Base-by-base conservation (phyloP, 1,140 invertebrate species). In the Mycetomoellerius zeteki region DNA sequence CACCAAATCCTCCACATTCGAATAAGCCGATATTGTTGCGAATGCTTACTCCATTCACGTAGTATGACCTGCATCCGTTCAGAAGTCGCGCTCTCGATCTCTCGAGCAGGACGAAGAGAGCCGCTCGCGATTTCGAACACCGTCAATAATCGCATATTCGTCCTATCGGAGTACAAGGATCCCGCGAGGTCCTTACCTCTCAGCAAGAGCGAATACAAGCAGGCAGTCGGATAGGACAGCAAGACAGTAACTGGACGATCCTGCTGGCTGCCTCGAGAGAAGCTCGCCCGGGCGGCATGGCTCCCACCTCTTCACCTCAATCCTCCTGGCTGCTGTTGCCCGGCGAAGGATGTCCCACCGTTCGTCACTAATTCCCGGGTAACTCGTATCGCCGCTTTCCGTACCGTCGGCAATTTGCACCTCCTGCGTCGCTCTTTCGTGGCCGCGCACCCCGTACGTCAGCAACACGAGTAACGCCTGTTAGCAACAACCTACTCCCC, bases 231-330 rank as follows among this genome's bases (percentile, higher is more conserved):
- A 56, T 88, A 86, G 78, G 73, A 91, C 87, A 75, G 84, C 47
- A 76, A 85, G 80, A 81, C 37, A 86, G 87, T 92, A 90, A 89
- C 91, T 82, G 88, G 91, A 91, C 89, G 88, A 91, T 94, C 92
- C 94, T 93, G 93, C 87, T 92, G 90, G 92, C 89, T 92, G 92
- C 91, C 90, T 94, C 90, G 93, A 93, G 92, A 91, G 91, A 93
- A 92, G 91, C 90, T 94, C 92, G 94, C 93, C 94, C 94, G 93
- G 94, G 94, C 94, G 94, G 94, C 95, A 95, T 95, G 94, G 93
- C 93, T 94, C 92, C 92, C 91, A 91, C 91, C 91, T 92, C 92
- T 92, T 89, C 65, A 81, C 69, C 76, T 85, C 81, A 56, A 91
- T 91, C 78, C 91, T 89, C 82, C 89, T 85, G 62, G 69, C 60